Conservation (phyloP, 2,797 vertebrate species). For the Rachycentron canadum region DNA sequence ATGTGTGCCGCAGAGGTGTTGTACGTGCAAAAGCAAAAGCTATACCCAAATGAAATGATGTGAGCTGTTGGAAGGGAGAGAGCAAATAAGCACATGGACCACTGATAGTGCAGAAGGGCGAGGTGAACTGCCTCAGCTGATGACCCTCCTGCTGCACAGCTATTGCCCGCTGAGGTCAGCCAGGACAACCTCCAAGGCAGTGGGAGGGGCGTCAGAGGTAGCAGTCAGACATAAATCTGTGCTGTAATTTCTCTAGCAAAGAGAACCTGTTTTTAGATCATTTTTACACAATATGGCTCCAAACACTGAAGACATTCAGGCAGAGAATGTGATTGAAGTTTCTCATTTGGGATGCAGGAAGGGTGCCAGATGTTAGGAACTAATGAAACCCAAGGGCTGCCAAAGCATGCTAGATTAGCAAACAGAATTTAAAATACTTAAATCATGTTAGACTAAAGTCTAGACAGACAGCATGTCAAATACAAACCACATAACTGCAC, state of each 20-base stretch:
- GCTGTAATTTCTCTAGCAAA: constrained; percentile 19
- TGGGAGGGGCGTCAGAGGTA: background rate
- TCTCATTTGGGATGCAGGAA: constrained; percentile 75
- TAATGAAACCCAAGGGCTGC: constrained; percentile 79
- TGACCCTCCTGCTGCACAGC: too few relatives aligned
- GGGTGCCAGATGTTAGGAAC: constrained; percentile 70
- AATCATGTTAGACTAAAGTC: constrained; percentile 58
- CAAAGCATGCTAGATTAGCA: constrained; percentile 68
- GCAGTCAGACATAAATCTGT: constrained; percentile 9
- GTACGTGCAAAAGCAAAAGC: too few relatives aligned
- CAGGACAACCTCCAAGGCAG: too few relatives aligned
- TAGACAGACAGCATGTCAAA: constrained; percentile 60
- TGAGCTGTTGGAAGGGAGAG: too few relatives aligned
- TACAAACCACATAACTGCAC: constrained; percentile 40
- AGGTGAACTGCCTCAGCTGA: too few relatives aligned
- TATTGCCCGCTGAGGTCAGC: too few relatives aligned
- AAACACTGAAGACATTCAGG: constrained; percentile 59
- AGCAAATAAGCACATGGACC: too few relatives aligned
- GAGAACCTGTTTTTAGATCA: constrained; percentile 31
- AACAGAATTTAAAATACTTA: constrained; percentile 72
- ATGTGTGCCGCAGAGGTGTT: too few relatives aligned
- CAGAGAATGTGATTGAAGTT: constrained; percentile 75
- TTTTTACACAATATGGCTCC: constrained; percentile 47
- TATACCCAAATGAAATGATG: too few relatives aligned
- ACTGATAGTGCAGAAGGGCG: too few relatives aligned